Base-by-base conservation (phyloP, 2,113 vertebrate genomes). In the Prinia subflava region DNA sequence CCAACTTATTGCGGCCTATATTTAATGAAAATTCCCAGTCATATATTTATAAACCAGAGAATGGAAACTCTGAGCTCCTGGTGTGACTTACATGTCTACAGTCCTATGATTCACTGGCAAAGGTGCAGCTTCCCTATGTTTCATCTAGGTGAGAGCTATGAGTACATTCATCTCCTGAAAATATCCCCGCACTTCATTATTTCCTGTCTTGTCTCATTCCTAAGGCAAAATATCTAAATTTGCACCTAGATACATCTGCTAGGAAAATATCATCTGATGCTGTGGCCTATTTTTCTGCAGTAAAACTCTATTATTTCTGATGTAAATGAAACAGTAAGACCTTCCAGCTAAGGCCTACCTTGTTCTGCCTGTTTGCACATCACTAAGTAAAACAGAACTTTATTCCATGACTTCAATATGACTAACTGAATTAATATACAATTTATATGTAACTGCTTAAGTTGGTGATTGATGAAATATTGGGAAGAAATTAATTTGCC, bases 1-100 rank as follows among this genome's bases (percentile, higher is more conserved):
- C 12, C 27, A 75, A 28, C 0, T 79, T 60, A 52, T 17, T 47
- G 13, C 20, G 0, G 0, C 12, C 13, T 59, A 11, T 31, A 41
- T 49, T 63, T 44, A 91, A 67, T 33, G 25, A 68, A 79, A 89
- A 56, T 53, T 9, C 28, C 31, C 19, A 71, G 4, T 35, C n/a
- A 35, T 7, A 7, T 57, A 44, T 62, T 60, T 85, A 70, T 52
- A 89, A 65, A 85, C 15, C 37, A 91, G 10, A 62, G 5, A 73
- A 82, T 31, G 20, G 56, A 70, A 83, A 86, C 30, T 70, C 13
- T 50, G 35, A 39, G 28, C 5, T 82, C 8, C 37, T 82, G 50
- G 7, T 74, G 13, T 79, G 53, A 53, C 42, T 74, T 78, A 16
- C 3, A 41, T 30, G 2, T 12, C 76, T 59, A 76, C 33, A 71